A percentile compares a stretch with the other conserved stretches of the same genome.
phyloP scores from a whole-genome alignment of 1,140 invertebrate genomes.

The Solenopsis invicta region DNA sequence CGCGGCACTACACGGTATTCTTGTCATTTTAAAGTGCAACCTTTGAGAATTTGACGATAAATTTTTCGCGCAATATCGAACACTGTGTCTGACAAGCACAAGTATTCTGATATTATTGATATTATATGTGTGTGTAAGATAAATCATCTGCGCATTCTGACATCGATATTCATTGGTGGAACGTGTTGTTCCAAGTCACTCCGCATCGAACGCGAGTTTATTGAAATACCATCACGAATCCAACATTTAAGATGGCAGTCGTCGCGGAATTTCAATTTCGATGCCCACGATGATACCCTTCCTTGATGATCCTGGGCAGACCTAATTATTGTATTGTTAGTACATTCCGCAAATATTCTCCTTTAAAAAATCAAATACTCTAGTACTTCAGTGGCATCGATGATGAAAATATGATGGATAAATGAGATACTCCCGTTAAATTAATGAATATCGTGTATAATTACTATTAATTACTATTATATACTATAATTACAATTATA shows the following conservation, averaged over 20 bases:
- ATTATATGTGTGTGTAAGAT: neutral
- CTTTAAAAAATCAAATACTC: conserved; percentile 31
- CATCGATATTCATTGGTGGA: conserved; percentile 25
- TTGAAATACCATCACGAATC: conserved; percentile 79
- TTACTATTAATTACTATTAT: no score
- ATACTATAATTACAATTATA: no score
- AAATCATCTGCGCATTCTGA: conserved; percentile 2
- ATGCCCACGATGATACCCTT: conserved; percentile 60
- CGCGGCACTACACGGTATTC: neutral
- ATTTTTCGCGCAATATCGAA: neutral
- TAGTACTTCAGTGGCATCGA: conserved; percentile 6
- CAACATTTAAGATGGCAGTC: conserved; percentile 66
- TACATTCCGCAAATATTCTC: conserved; percentile 58
- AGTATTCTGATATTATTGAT: neutral
- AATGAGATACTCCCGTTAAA: neutral
- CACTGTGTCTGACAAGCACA: neutral
- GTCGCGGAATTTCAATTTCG: conserved; percentile 79
- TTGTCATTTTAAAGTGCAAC: neutral
- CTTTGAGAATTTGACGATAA: neutral
- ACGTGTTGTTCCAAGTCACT: conserved; percentile 50
- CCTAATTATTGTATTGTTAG: conserved; percentile 72
- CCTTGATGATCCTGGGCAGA: conserved; percentile 65
- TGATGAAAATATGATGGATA: neutral
- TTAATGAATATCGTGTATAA: neutral
- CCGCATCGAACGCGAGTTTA: conserved; percentile 62